Base-by-base conservation (phyloP, 2,113 vertebrate genomes). In the Girardinichthys multiradiatus region DNA sequence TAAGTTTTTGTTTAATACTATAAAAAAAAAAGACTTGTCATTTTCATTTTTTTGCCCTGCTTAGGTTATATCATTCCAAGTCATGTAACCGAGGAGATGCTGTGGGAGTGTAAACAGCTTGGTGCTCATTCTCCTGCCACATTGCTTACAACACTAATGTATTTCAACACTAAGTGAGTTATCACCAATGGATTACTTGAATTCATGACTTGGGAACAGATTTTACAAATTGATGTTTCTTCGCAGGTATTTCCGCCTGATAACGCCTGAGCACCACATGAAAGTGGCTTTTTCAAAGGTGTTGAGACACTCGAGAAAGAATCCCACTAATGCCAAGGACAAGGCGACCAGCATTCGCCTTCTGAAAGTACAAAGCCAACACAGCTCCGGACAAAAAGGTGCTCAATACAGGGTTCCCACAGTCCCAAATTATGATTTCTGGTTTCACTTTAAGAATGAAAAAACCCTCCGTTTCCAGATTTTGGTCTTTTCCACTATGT, bases 131-230 rank as follows among this genome's bases (percentile, higher is more conserved):
- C 98, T 51, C 98, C 98, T 66, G 94, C 98, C 85, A 99, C 98
- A 33, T 92, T 99, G 83, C 95, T 99, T 84, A 99, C 97, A 78
- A 99, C 98, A 31, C 94, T 99, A 85, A 98, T 99, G 98, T 99
- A 98, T 93, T 99, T 99, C 92, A 99, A 99, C 91, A 99, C 98
- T 87, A 99, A 99, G 98, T 99, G 94, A 96, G 98, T 96, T 48
- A 51, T 39, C 37, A 9, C 14, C 33, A 4, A 8, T 11, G 30
- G n/a, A 31, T 45, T 2, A 30, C 8, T 30, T 19, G 19, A 63
- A 30, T 72, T 6, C 33, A n/a, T 29, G 30, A 6, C 69, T 2
- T 2, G n/a, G n/a, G 12, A 29, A 35, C 27, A 27, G 42, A 61
- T 12, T 72, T 1, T 29, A 24, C 61, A 39, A 10, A 14, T 3